Evolutionary conservation across 2,113 vertebrate species (phyloP).

Genomic region (Poicephalus gulielmi): DNA sequence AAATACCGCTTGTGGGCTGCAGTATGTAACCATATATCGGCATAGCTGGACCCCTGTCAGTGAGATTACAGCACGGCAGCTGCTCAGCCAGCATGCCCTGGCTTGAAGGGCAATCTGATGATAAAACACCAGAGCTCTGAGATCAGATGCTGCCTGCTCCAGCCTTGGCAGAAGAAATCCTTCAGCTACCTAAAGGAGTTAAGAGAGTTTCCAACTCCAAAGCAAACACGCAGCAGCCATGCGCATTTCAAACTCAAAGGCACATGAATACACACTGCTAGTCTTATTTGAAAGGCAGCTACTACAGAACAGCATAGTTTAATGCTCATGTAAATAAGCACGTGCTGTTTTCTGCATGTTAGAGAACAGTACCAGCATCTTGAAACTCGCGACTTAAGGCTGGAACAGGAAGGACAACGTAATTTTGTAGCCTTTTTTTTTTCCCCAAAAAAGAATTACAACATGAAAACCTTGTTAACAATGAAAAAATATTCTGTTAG

Average conservation of each 20-base stretch:
- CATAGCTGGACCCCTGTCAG: neutral
- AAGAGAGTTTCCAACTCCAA: neutral
- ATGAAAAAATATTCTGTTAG: neutral
- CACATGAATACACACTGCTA: neutral
- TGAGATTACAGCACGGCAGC: slow-evolving; percentile 8
- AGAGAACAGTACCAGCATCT: neutral
- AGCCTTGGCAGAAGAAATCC: neutral
- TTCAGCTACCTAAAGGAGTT: neutral
- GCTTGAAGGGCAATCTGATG: slow-evolving; percentile 47
- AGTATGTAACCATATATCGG: neutral
- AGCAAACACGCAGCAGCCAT: neutral
- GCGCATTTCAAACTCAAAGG: neutral
- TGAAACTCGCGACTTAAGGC: slow-evolving; percentile 28
- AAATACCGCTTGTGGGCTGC: neutral
- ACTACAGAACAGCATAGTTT: neutral
- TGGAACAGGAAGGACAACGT: neutral
- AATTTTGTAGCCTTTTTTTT: neutral
- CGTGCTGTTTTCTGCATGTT: slow-evolving; percentile 20
- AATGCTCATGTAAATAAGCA: neutral
- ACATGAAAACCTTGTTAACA: neutral
- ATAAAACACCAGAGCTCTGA: neutral
- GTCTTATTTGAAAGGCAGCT: neutral
- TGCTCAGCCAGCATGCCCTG: slow-evolving; percentile 57
- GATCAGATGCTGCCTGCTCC: slow-evolving; percentile 33
- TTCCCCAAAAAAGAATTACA: neutral